Evolutionary conservation across 2,113 vertebrate genomes (phyloP).

Genomic region (Limanda limanda): DNA sequence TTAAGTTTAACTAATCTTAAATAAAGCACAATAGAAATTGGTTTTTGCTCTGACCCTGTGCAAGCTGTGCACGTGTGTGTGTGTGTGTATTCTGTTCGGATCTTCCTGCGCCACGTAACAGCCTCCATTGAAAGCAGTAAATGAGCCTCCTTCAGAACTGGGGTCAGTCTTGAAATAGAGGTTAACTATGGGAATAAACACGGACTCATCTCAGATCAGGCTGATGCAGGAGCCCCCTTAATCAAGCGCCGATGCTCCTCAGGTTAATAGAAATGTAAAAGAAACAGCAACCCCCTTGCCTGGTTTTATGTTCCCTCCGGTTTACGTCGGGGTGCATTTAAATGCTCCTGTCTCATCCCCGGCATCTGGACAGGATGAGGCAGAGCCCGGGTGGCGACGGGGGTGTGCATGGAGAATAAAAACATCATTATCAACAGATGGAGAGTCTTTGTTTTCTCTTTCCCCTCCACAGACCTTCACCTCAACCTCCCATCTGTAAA

Average conservation of each 20-base stretch:
- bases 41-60: constrained; percentile 53
- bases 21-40: constrained; percentile 53
- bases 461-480: constrained; percentile 40
- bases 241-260: constrained; percentile 44
- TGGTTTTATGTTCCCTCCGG: constrained; percentile 6
- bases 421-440: constrained; percentile 47
- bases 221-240: constrained; percentile 45
- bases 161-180: constrained; percentile 69
- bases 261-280: constrained; percentile 72
- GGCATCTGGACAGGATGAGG: not conserved
- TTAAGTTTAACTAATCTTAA: constrained; percentile 78
- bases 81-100: not conserved
- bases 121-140: constrained; percentile 57
- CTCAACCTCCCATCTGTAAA: constrained; percentile 55
- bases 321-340: constrained; percentile 37
- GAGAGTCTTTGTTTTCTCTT: constrained; percentile 52
- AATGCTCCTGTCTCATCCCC: constrained; percentile 41
- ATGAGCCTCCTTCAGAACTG: constrained; percentile 36
- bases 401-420: constrained; percentile 13
- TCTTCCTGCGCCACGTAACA: constrained; percentile 22
- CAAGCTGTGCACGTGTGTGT: not conserved
- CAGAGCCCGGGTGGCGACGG: not conserved
- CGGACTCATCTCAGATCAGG: constrained; percentile 15
- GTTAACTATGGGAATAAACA: constrained; percentile 74
- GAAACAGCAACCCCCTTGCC: constrained; percentile 22